Conservation (phyloP, 2,797 vertebrate species). For the Lophius americanus region DNA sequence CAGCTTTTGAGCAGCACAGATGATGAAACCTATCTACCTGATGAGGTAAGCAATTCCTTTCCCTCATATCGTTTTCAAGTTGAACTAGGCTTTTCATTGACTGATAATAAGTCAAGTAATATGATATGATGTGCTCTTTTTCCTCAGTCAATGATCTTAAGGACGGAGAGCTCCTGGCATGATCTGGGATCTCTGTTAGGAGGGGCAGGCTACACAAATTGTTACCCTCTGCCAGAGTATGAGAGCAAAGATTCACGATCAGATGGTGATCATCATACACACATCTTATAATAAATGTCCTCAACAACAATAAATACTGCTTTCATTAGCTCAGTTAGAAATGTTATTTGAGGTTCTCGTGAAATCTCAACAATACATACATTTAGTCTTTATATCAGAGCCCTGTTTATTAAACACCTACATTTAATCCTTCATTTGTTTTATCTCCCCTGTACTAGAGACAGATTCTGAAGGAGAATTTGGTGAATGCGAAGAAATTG, state of each 20-base stretch:
- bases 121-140: neutral
- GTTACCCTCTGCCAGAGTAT: slow-evolving; percentile 51
- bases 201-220: slow-evolving; percentile 62
- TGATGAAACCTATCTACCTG: slow-evolving; percentile 73
- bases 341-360: neutral
- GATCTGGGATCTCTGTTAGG: slow-evolving; percentile 60
- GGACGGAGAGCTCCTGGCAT: slow-evolving; percentile 59
- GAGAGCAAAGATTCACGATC: slow-evolving; percentile 46
- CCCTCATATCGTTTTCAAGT: slow-evolving; percentile 2
- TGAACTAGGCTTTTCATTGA: neutral
- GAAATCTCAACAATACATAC: neutral
- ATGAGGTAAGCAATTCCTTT: slow-evolving; percentile 57
- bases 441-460: slow-evolving; percentile 19
- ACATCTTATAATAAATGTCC: neutral
- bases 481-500: slow-evolving; percentile 15
- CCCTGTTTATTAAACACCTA: neutral
- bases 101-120: neutral
- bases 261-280: slow-evolving; percentile 48
- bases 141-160: slow-evolving; percentile 65
- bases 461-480: slow-evolving; percentile 31
- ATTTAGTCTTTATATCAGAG: neutral
- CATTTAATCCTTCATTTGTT: neutral
- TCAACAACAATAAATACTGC: neutral
- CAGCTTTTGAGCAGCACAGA: slow-evolving; percentile 80
- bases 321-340: neutral